phyloP scores from a whole-genome alignment of 2,113 vertebrate species.

The Mastomys natalensis region DNA sequence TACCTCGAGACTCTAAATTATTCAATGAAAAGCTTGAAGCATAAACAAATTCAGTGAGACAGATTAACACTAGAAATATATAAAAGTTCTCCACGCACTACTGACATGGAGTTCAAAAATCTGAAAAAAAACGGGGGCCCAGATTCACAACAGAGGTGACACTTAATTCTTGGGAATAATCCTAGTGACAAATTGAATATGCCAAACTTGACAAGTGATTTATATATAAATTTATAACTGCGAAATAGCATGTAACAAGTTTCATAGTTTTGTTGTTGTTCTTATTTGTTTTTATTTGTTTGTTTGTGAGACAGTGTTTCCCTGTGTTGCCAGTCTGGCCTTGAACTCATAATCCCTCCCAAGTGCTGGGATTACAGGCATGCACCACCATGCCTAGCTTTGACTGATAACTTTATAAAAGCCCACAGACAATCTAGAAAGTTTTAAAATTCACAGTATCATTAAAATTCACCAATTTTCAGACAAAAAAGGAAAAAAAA shows the following conservation, averaged over 20 bases:
- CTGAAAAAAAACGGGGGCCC: neutral
- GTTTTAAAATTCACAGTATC: neutral
- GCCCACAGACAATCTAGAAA: neutral
- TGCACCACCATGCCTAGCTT: neutral
- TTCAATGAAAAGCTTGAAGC: slow-evolving; percentile 27
- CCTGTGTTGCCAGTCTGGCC: neutral
- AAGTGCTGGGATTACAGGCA: neutral
- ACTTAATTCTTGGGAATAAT: slow-evolving; percentile 46
- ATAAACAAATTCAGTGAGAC: slow-evolving; percentile 50
- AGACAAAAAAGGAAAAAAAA: slow-evolving; percentile 42
- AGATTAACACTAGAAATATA: slow-evolving; percentile 33
- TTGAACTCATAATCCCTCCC: neutral
- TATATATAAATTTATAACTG: neutral
- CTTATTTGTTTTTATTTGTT: neutral
- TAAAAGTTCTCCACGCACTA: slow-evolving; percentile 13
- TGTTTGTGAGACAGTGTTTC: neutral
- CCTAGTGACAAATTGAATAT: slow-evolving; percentile 29
- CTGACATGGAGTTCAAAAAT: slow-evolving; percentile 18
- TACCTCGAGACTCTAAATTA: slow-evolving; percentile 67
- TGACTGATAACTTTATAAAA: slow-evolving; percentile 33
- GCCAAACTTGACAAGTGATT: slow-evolving; percentile 24
- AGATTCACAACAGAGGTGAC: slow-evolving; percentile 39
- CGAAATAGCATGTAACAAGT: slow-evolving; percentile 18
- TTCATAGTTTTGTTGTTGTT: neutral
- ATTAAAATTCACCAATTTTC: slow-evolving; percentile 19